phyloP scores from a whole-genome alignment of 2,888 invertebrate species.

The Ethmia dodecea region DNA sequence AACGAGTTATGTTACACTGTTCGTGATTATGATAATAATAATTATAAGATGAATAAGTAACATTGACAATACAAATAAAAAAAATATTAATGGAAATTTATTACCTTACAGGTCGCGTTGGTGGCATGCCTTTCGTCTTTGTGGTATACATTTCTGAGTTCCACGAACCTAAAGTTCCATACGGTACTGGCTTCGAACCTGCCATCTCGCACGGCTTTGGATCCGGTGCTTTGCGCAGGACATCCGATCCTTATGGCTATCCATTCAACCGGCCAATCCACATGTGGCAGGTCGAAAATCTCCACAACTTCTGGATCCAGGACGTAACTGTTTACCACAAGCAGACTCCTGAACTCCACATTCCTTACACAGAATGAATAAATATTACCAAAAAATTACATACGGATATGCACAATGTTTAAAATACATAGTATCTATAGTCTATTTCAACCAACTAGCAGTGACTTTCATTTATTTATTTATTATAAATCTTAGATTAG shows the following conservation, averaged over 20 bases:
- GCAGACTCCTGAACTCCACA: conserved; percentile 47
- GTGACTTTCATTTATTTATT: too few relatives aligned
- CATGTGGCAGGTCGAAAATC: conserved; percentile 40
- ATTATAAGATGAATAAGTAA: too few relatives aligned
- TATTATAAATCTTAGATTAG: too few relatives aligned
- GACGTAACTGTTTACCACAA: conserved; percentile 75
- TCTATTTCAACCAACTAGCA: too few relatives aligned
- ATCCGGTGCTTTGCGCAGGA: conserved; percentile 57
- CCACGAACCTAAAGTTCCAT: conserved; percentile 51
- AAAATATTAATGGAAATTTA: too few relatives aligned
- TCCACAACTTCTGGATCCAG: conserved; percentile 66
- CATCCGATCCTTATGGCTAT: conserved; percentile 71
- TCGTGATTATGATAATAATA: too few relatives aligned
- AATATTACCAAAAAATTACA: too few relatives aligned
- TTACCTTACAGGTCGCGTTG: conserved; percentile 44
- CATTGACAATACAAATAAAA: too few relatives aligned
- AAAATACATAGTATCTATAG: too few relatives aligned
- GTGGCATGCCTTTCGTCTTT: conserved; percentile 79
- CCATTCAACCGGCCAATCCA: conserved; percentile 75
- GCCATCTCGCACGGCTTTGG: conserved; percentile 68
- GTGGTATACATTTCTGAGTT: conserved; percentile 78
- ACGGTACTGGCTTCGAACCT: conserved; percentile 60
- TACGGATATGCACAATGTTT: too few relatives aligned
- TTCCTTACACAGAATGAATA: conserved; percentile 38
- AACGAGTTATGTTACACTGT: too few relatives aligned